Base-by-base conservation (phyloP, 2,113 vertebrate genomes). In the Oncorhynchus kisutch region DNA sequence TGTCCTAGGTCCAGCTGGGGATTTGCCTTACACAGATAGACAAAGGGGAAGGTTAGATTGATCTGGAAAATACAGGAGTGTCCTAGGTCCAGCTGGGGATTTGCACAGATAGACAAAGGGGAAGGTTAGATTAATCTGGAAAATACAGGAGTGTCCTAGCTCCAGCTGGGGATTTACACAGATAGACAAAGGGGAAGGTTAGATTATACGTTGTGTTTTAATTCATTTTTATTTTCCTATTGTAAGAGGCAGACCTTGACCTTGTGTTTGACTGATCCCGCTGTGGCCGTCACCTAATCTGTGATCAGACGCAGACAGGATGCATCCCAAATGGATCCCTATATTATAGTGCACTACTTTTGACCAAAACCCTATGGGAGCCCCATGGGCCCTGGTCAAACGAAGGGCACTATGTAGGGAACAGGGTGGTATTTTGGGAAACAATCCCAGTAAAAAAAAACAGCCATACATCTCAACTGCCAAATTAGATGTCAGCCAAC, bases 401-500 rank as follows among this genome's bases (percentile, higher is more conserved):
- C 4, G 4, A 8, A 54, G 16, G 16, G 16, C 51, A 18, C 16
- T 54, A 4, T 18, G 0, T 18, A 16, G 51, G 3, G 51, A 16
- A 54, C 16, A 18, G 51, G 3, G 16, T 54, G 16, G 2, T 4
- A 54, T 54, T 54, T 54, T 54, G 16, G 51, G 51, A 54, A 3
- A 54, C 1, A 18, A 1, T 1, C 16, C 80, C 84, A 86, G 92
- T 92, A 91, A 90, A 91, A 90, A 90, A 90, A 91, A 90, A 86
- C 87, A 72, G 22, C 74, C 9, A 82, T 87, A 85, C 80, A 73
- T 90, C 88, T 89, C 82, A 79, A 87, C 84, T n/a, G 90, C 83
- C 83, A 88, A 88, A 93, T 93, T 90, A 91, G 85, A 84, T 94
- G 92, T 93, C 92, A 89, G 86, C 88, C 80, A 88, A 90, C 92